Percentiles rank a stretch among this genome's conserved stretches.
Evolutionary conservation across 2,888 invertebrate genomes (phyloP).

Genomic region (Drosophila sordidula): DNA sequence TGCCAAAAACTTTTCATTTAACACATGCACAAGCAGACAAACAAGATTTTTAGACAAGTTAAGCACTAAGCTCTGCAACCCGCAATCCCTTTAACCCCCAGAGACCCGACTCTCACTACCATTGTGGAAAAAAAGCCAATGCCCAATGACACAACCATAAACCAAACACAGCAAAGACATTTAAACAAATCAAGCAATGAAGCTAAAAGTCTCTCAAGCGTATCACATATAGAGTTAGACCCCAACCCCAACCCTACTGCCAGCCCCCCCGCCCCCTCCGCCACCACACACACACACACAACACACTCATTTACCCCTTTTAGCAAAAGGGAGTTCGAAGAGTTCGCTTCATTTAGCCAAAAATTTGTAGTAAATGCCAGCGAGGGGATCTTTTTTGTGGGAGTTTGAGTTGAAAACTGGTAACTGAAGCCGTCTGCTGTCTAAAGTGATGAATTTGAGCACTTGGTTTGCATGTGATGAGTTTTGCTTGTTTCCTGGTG

Average conservation of each 20-base stretch:
- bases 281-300: neutral
- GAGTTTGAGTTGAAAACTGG: slow-evolving; percentile 4
- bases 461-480: slow-evolving; percentile 34
- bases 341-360: slow-evolving; percentile 72
- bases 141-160: slow-evolving; percentile 72
- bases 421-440: slow-evolving; percentile 37
- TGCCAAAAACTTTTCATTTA: slow-evolving; percentile 73
- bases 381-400: slow-evolving; percentile 7
- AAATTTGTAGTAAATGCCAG: slow-evolving; percentile 57
- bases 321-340: slow-evolving; percentile 21
- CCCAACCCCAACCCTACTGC: neutral
- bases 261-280: neutral
- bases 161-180: slow-evolving; percentile 80
- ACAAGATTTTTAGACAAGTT: slow-evolving; percentile 72
- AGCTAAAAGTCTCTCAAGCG: slow-evolving; percentile 75
- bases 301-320: slow-evolving; percentile 14
- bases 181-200: slow-evolving; percentile 81
- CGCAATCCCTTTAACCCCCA: slow-evolving; percentile 43
- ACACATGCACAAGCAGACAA: slow-evolving; percentile 67
- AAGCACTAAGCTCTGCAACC: slow-evolving; percentile 52
- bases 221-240: slow-evolving; percentile 57
- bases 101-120: slow-evolving; percentile 4
- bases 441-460: slow-evolving; percentile 71
- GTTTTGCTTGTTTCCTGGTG: slow-evolving; percentile 20
- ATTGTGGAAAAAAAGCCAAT: slow-evolving; percentile 33